Evolutionary conservation across 2,113 vertebrate genomes (phyloP).

Genomic region (Paramormyrops kingsleyae): DNA sequence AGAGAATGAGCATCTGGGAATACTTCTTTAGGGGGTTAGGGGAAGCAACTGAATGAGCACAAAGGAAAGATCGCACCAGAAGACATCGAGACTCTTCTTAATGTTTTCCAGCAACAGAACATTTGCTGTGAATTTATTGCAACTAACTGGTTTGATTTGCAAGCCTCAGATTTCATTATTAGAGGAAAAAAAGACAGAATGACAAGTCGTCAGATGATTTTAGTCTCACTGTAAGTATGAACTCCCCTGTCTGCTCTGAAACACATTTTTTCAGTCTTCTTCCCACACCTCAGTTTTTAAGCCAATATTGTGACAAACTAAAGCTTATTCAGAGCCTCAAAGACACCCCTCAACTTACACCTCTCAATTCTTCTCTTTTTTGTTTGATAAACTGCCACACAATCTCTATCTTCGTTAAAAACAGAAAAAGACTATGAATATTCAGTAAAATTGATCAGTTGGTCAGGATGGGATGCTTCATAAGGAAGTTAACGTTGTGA

Average conservation of each 20-base stretch:
- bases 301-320: slow-evolving; percentile 8
- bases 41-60: slow-evolving; percentile 46
- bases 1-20: slow-evolving; percentile 54
- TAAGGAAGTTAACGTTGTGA: slow-evolving; percentile 49
- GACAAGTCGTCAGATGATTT: not conserved
- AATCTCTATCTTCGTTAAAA: slow-evolving; percentile 22
- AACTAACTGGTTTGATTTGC: slow-evolving; percentile 6
- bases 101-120: not conserved
- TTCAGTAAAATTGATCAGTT: slow-evolving; percentile 39
- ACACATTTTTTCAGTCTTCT: not conserved
- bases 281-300: not conserved
- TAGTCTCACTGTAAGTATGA: not conserved
- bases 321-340: slow-evolving; percentile 8
- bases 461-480: slow-evolving; percentile 21
- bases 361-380: slow-evolving; percentile 23
- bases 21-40: slow-evolving; percentile 41
- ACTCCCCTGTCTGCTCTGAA: not conserved
- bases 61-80: slow-evolving; percentile 52
- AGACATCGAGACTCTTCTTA: slow-evolving; percentile 52
- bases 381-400: slow-evolving; percentile 27
- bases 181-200: not conserved
- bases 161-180: slow-evolving; percentile 8
- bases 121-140: not conserved
- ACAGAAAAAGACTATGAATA: slow-evolving; percentile 39
- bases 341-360: slow-evolving; percentile 14